Evolutionary conservation across 2,888 invertebrate genomes (phyloP), one percentile per base, ranked within the genome.

Genomic region (Aporophyla lueneburgensis): DNA sequence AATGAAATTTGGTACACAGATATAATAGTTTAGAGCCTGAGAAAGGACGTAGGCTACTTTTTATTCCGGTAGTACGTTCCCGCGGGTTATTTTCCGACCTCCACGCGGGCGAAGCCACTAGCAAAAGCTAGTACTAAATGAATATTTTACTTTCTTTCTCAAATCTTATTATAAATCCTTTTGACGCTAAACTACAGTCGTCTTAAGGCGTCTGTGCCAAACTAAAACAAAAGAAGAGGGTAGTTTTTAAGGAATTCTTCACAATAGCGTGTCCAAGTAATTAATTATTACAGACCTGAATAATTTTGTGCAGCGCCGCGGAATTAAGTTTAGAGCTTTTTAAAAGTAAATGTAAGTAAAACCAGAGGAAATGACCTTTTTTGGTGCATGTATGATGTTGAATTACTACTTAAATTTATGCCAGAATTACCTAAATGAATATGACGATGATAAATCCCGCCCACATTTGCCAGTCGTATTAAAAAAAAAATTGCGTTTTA

Each of bases 221-320:
- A 73, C 62, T 61, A 43, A 51, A 61, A 85, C 72, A 85, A 81
- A 77, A 43, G 62, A 73, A 71, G 27, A 24, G 63, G 51, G 62
- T 75, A 74, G 72, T 83, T 67, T 73, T 81, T 67, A 53, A 79
- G 75, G 73, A 81, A 82, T 83, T 80, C 77, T 75, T 76, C 67
- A 85, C 83, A 87, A 83, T 79, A 71, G 78, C 71, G 66, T 76
- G 73, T 82, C 83, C 82, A 74, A 83, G 83, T 86, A 86, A 86
- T 88, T 85, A 86, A 86, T 85, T 84, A 88, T 88, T 79, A 72
- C 70, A 77, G 76, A 67, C 63, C 73, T 78, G 83, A 84, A 89
- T 86, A 84, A 89, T 85, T 85, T 33, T 69, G 71, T 73, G 76
- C 83, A 71, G 62, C 72, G 62, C 56, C 70, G 14, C 51, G 71